Base-by-base conservation (phyloP, 53 echinoderm and acorn worm genomes). In the Astropecten irregularis region DNA sequence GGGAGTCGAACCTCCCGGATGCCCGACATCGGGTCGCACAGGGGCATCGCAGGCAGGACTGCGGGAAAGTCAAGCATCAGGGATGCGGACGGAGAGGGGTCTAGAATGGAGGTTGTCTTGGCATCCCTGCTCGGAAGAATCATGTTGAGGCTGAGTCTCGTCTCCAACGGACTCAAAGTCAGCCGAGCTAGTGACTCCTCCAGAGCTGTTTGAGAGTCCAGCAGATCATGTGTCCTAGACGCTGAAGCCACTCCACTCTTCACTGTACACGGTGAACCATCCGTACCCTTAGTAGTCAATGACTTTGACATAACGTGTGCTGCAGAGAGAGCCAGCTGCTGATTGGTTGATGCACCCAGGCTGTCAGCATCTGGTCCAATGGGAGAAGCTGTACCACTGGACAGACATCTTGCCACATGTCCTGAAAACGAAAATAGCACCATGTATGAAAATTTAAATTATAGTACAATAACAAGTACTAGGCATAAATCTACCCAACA, bases 151-250 rank as follows among this genome's bases (percentile, higher is more conserved):
- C 44, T 90, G 16, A 83, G 49, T 23, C 38, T 39, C 0, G 68
- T 65, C 56, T 90, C 90, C 40, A 62, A 57, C 4, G 90, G 82
- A 0, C 86, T 85, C 35, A 90, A 22, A 16, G 71, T 81, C 46
- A 90, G 44, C 49, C 49, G 58, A 2, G 82, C 71, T 3, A 90
- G 54, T n/a, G 36, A 32, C 19, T 55, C 37, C 29, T 76, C 76
- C 2, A 76, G 35, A 10, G 35, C 23, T 2, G 57, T 14, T 2
- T 40, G 56, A 0, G n/a, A 23, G 56, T 57, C 34, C 16, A 42
- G 57, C 28, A 31, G 21, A 30, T 18, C 16, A 4, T 4, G 21
- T 25, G 16, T 51, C 38, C 10, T 11, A 23, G 13, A 26, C 0
- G 25, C 11, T 9, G 28, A 40, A 20, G 0, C 32, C 18, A 14